Conservation (phyloP, 2,113 vertebrate genomes). For the Ciconia stormi region DNA sequence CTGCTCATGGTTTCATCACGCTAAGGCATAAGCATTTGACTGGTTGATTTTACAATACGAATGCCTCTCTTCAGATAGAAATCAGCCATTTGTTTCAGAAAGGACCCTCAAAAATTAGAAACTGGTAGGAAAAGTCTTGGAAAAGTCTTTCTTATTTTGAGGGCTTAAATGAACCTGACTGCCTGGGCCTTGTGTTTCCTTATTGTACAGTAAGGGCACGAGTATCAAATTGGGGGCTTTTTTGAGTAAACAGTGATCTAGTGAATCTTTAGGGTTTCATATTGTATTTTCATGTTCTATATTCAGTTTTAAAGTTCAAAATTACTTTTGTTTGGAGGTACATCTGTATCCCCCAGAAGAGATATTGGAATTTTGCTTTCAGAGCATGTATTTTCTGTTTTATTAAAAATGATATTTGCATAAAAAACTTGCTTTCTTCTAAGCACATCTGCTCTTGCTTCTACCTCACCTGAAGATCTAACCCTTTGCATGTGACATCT, state of each 20-base stretch:
- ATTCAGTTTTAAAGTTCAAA: conserved; percentile 14
- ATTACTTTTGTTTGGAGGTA: neutral
- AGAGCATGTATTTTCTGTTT: conserved; percentile 18
- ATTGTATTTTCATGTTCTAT: neutral
- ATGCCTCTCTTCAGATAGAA: neutral
- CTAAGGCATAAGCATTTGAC: neutral
- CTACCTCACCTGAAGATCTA: conserved; percentile 55
- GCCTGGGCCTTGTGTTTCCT: neutral
- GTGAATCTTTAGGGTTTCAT: neutral
- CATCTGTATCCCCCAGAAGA: neutral
- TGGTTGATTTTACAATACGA: neutral
- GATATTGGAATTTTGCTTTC: neutral
- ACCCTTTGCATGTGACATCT: conserved; percentile 44
- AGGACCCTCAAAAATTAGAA: neutral
- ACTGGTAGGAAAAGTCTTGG: neutral
- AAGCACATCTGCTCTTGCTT: conserved; percentile 62
- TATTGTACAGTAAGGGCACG: neutral
- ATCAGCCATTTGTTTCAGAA: neutral
- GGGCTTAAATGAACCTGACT: neutral
- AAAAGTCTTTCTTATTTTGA: too few relatives aligned
- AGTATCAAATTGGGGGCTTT: neutral
- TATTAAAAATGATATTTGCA: conserved; percentile 63
- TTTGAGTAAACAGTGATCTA: neutral
- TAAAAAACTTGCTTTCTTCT: conserved; percentile 41
- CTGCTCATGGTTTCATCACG: neutral